Conservation (phyloP, 2,888 invertebrate genomes). For the Allolobophora icterica region DNA sequence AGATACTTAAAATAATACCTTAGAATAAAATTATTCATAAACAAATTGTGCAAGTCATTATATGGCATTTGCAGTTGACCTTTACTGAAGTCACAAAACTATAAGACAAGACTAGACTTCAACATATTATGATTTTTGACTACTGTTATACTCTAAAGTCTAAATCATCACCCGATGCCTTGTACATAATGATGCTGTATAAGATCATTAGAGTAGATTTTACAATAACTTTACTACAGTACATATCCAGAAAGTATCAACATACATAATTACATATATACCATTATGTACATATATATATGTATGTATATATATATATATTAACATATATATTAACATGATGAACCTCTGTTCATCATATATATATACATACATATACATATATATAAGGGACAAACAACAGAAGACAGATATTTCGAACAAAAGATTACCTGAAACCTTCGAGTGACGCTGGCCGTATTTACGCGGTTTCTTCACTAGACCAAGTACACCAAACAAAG, state of each 20-base stretch:
- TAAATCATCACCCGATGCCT: neutral
- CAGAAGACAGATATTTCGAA: neutral
- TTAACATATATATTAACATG: no score
- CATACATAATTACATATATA: no score
- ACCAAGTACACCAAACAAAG: constrained; percentile 59
- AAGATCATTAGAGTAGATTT: neutral
- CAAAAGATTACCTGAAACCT: neutral
- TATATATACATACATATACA: neutral
- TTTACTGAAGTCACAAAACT: neutral
- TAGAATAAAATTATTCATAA: neutral
- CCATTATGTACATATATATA: no score
- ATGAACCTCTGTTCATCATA: no score
- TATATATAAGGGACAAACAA: neutral
- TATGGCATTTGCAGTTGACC: neutral
- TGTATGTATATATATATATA: neutral
- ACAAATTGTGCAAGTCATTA: neutral
- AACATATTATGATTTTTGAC: no score
- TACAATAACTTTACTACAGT: neutral
- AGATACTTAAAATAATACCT: neutral
- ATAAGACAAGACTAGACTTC: neutral
- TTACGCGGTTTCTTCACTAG: constrained; percentile 55
- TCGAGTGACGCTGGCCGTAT: neutral
- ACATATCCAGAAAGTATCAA: neutral
- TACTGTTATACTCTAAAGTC: neutral
- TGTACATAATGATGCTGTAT: neutral